Evolutionary conservation across 2,888 invertebrate species (phyloP), one percentile per base, ranked within the genome.

Genomic region (Rotaria macrura): DNA sequence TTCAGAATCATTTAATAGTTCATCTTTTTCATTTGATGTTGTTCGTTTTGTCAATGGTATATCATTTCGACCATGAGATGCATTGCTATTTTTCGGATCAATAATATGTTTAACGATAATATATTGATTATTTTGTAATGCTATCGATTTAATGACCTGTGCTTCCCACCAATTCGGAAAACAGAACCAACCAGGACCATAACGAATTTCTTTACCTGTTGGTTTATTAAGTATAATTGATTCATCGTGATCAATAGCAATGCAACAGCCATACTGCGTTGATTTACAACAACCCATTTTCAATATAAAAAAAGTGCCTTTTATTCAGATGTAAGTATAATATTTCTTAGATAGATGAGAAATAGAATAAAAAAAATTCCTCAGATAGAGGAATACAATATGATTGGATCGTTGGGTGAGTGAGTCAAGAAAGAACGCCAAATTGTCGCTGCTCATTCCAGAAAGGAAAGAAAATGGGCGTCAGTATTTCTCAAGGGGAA

Each of bases 121-220:
- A 79, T 43, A 79, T 79, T 79, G 25, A 43, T 79, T 79, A 12
- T n/a, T 79, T 43, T 79, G 79, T 14, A 79, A 43, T 43, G 79
- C 40, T 2, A 79, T 79, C 3, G 79, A 23, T 43, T 79, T 79
- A 25, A 79, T 10, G 10, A 79, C 79, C 4, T n/a, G 23, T 43
- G 20, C 43, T 0, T 79, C 43, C 20, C 25, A 79, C 40, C 40
- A 79, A 25, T 1, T 25, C 7, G 79, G 79, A 17, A 43, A 79
- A 43, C 40, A 79, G 43, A 43, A n/a, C 79, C 79, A 79, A n/a
- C 79, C 79, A n/a, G 79, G 79, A 43, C 79, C 79, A n/a, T 40
- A 25, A 43, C 79, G 79, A 43, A 43, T 43, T 43, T 79, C 79
- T 43, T 43, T 40, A n/a, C 79, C 79, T 25, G 79, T 79, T 79